phyloP scores from a whole-genome alignment of 2,113 vertebrate species.

The Oxyura jamaicensis region DNA sequence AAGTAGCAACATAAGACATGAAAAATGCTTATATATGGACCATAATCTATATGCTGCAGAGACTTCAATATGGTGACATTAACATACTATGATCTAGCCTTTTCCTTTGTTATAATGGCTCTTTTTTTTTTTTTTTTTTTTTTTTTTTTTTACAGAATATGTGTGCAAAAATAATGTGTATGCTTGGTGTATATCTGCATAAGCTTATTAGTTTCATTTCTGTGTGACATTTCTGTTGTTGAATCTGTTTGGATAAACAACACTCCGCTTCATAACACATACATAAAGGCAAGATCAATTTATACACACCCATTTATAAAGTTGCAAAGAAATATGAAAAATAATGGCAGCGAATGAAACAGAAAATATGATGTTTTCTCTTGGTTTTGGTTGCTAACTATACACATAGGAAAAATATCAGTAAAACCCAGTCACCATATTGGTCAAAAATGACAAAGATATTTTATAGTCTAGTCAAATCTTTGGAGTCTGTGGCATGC shows the following conservation, averaged over 20 bases:
- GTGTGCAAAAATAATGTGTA: not conserved
- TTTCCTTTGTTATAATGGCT: not conserved
- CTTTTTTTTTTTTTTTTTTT: not conserved
- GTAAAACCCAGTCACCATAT: constrained; percentile 7
- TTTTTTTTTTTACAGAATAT: not conserved
- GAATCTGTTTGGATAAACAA: constrained; percentile 72
- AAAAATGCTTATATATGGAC: not conserved
- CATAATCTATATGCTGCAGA: not conserved
- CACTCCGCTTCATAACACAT: constrained; percentile 28
- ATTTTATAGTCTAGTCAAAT: not conserved
- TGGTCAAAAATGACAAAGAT: not conserved
- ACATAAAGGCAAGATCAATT: constrained; percentile 19
- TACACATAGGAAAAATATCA: constrained; percentile 56
- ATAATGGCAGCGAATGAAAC: constrained; percentile 52
- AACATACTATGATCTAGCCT: not conserved
- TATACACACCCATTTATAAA: not conserved
- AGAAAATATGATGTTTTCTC: constrained; percentile 48
- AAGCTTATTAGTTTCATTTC: not conserved
- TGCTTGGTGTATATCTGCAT: not conserved
- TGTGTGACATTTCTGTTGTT: not conserved
- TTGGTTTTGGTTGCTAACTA: constrained; percentile 21
- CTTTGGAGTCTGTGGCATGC: not conserved
- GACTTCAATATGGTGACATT: constrained; percentile 52
- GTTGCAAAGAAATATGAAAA: constrained; percentile 32
- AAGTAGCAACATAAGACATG: not conserved